phyloP scores from a whole-genome alignment of 37 sponge, comb jelly and placozoan species.

The Chondrosia reniformis region DNA sequence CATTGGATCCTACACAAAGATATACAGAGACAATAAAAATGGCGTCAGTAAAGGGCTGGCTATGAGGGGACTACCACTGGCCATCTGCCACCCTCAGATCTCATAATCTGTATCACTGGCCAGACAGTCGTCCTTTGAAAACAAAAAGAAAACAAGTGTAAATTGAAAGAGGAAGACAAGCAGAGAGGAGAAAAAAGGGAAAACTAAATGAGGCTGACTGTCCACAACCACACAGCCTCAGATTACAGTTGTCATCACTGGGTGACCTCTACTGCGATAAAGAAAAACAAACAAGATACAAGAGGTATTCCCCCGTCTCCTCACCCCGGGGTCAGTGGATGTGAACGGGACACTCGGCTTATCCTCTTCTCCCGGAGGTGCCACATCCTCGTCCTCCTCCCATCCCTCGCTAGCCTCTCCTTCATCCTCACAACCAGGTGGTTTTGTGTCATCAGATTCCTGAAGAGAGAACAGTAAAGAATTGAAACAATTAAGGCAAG shows the following conservation, averaged over 20 bases:
- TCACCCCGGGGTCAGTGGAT: not conserved
- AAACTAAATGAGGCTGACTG: not conserved
- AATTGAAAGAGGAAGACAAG: not conserved
- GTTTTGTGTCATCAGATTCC: not conserved
- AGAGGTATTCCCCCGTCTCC: too few species aligned
- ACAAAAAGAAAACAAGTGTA: slow-evolving; percentile 9
- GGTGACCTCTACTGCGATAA: too few species aligned
- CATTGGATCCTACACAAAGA: not conserved
- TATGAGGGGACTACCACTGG: not conserved
- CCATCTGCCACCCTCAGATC: slow-evolving; percentile 1
- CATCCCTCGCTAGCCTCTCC: too few species aligned
- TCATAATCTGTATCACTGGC: slow-evolving; percentile 17
- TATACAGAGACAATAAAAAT: not conserved
- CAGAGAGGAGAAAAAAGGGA: not conserved
- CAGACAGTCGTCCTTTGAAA: slow-evolving; percentile 9
- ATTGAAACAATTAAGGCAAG: too few species aligned
- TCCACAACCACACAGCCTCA: slow-evolving; percentile 5
- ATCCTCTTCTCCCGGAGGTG: slow-evolving; percentile 12
- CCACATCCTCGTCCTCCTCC: slow-evolving; percentile 15
- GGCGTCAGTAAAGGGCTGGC: not conserved
- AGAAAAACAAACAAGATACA: too few species aligned
- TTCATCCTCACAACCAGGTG: not conserved
- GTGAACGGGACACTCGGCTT: not conserved
- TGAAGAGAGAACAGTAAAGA: not conserved
- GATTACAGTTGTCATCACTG: slow-evolving; percentile 18